A percentile compares a stretch with the other conserved stretches of the same genome.
phyloP scores from a whole-genome alignment of 2,113 vertebrate species.

The Odontophorus gujanensis region DNA sequence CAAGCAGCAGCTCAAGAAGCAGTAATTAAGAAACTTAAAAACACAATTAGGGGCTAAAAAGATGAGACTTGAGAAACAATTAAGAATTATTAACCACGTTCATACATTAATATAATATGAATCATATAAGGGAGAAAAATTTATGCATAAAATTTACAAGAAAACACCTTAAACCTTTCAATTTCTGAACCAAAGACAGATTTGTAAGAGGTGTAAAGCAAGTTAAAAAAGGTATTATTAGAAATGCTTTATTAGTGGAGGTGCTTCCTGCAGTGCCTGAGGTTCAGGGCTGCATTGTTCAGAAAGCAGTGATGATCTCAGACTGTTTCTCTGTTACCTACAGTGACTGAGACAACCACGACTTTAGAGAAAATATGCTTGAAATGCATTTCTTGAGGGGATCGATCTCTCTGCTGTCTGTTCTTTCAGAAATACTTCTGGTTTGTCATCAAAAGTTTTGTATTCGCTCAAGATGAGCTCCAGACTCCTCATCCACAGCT shows the following conservation, averaged over 20 bases:
- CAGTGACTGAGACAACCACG: background rate
- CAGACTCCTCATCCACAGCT: background rate
- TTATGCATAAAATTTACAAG: background rate
- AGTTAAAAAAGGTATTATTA: slow-evolving; percentile 5
- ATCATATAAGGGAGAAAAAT: background rate
- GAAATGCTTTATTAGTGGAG: slow-evolving; percentile 47
- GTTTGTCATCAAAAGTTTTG: background rate
- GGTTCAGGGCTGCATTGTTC: background rate
- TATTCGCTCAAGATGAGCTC: background rate
- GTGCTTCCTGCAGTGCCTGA: background rate
- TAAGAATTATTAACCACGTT: background rate
- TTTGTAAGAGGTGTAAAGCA: background rate
- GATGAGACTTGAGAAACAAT: background rate
- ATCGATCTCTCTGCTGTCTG: background rate
- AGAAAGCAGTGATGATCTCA: background rate
- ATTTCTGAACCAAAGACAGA: background rate
- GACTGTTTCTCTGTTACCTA: background rate
- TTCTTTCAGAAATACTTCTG: background rate
- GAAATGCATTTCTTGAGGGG: background rate
- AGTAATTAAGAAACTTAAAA: background rate
- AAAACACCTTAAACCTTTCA: background rate
- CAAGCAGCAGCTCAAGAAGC: background rate
- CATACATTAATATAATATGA: background rate
- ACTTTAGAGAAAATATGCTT: background rate
- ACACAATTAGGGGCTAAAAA: background rate